Percentiles rank a stretch among this genome's conserved stretches.
phyloP scores from a whole-genome alignment of 2,797 vertebrate genomes.

The Micrastur ruficollis region DNA sequence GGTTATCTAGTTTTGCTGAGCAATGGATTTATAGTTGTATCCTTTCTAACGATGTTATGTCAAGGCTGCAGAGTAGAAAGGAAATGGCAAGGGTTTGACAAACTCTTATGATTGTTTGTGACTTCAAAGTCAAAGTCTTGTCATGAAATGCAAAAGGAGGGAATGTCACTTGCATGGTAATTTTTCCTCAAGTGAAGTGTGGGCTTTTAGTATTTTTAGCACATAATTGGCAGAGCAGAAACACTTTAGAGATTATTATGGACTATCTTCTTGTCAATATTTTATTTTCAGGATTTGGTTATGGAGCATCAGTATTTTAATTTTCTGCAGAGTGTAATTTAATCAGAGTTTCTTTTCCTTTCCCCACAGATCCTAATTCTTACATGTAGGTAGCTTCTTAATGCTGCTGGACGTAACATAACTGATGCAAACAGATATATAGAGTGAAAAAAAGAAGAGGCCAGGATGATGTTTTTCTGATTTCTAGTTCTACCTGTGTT shows the following conservation, averaged over 20 bases:
- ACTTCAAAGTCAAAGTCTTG: conserved; percentile 3
- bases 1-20: not conserved
- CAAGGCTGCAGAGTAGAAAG: not conserved
- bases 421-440: not conserved
- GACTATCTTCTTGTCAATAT: conserved; percentile 47
- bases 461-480: not conserved
- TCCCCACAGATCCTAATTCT: not conserved
- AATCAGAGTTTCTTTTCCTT: not conserved
- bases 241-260: conserved; percentile 31
- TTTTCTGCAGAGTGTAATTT: not conserved
- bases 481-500: not conserved
- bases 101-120: not conserved
- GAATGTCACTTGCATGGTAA: conserved; percentile 30
- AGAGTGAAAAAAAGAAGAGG: not conserved
- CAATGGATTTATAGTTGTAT: not conserved
- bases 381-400: not conserved
- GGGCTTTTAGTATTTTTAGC: conserved; percentile 4
- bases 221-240: conserved; percentile 35
- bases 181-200: conserved; percentile 12
- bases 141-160: not conserved
- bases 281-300: conserved; percentile 19
- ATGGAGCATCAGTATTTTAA: not conserved
- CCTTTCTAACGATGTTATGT: not conserved
- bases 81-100: not conserved
- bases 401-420: not conserved